Evolutionary conservation across 1,140 invertebrate genomes (phyloP).

Genomic region (Trachymyrmex cornetzi): DNA sequence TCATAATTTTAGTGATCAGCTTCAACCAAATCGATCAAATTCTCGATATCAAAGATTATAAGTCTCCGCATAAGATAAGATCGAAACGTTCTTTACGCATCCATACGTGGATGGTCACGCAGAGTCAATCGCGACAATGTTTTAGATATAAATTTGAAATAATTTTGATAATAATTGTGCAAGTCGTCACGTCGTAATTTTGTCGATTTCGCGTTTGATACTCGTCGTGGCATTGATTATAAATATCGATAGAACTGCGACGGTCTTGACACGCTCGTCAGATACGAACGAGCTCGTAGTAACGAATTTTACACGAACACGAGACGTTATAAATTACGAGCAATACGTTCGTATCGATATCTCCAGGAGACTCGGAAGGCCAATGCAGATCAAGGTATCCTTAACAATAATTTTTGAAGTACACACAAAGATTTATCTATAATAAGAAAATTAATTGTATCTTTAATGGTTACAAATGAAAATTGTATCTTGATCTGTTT

Average conservation of each 20-base stretch:
- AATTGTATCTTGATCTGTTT: background rate
- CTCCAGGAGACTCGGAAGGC: background rate
- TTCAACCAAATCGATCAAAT: conserved; percentile 57
- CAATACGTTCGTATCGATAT: background rate
- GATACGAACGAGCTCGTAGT: background rate
- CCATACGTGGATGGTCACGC: background rate
- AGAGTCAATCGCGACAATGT: conserved; percentile 46
- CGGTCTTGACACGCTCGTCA: background rate
- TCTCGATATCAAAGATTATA: conserved; percentile 49
- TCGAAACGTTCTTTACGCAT: conserved; percentile 26
- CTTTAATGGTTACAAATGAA: background rate
- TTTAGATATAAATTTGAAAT: conserved; percentile 70
- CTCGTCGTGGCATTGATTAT: conserved; percentile 30
- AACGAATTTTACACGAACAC: background rate
- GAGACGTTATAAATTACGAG: conserved; percentile 24
- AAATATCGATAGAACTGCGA: conserved; percentile 44
- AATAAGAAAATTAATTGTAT: background rate
- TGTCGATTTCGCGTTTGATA: conserved; percentile 53
- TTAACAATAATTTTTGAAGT: background rate
- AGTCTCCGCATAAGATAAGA: conserved; percentile 28
- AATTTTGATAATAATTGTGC: conserved; percentile 75
- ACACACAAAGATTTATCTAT: background rate
- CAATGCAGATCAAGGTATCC: background rate
- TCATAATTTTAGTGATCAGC: conserved; percentile 18
- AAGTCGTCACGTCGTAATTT: conserved; percentile 67